Conservation (phyloP, 2,113 vertebrate genomes). For the Setophaga kirtlandii region DNA sequence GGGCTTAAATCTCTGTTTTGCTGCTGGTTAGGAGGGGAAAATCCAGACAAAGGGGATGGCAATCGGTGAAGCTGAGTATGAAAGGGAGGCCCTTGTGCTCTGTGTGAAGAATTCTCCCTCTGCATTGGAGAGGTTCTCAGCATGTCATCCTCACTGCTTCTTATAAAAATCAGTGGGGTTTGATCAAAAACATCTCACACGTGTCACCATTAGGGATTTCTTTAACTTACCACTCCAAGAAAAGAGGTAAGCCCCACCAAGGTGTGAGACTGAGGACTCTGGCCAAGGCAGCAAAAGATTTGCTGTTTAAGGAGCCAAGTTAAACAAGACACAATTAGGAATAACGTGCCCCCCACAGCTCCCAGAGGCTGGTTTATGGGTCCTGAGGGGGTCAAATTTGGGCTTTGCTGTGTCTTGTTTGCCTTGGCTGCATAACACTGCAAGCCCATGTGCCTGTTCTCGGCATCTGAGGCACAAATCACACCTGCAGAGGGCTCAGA, state of each 20-base stretch:
- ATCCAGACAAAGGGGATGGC: not conserved
- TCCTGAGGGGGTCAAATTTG: slow-evolving; percentile 37
- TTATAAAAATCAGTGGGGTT: slow-evolving; percentile 8
- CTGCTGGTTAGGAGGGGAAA: not conserved
- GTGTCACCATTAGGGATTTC: not conserved
- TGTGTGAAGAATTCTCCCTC: not conserved
- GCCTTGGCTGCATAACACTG: slow-evolving; percentile 47
- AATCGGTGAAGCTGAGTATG: not conserved
- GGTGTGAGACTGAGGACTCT: slow-evolving; percentile 41
- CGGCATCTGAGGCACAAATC: slow-evolving; percentile 29
- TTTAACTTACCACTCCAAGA: not conserved
- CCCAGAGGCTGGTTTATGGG: slow-evolving; percentile 30
- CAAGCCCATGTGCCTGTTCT: not conserved
- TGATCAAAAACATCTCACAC: slow-evolving; percentile 26
- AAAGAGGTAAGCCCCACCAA: slow-evolving; percentile 11
- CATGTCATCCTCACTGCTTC: not conserved
- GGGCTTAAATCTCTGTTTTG: not conserved
- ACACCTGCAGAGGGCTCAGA: slow-evolving; percentile 43
- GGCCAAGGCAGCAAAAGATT: slow-evolving; percentile 52
- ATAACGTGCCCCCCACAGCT: slow-evolving; percentile 51
- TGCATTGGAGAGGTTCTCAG: not conserved
- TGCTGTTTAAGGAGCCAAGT: slow-evolving; percentile 58
- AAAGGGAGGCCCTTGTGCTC: not conserved
- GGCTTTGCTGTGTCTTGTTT: slow-evolving; percentile 54
- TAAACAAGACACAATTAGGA: slow-evolving; percentile 68